Conservation (phyloP, 2,888 invertebrate species). For the Ennomos fuscantarius region DNA sequence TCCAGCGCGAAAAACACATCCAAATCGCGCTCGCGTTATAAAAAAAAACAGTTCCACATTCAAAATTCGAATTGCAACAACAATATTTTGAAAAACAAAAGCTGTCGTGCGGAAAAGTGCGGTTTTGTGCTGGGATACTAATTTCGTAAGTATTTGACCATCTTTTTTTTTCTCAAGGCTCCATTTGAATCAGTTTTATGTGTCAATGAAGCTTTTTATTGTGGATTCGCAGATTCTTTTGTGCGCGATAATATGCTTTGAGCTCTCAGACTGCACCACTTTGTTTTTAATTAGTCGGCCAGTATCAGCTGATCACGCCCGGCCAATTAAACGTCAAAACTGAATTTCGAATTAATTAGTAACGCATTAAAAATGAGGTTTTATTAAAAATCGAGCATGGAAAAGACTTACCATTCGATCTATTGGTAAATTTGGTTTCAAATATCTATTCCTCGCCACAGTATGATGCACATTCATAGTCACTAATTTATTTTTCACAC, state of each 20-base stretch:
- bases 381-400: too few species aligned
- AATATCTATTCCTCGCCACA: slow-evolving; percentile 60
- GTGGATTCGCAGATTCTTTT: slow-evolving; percentile 36
- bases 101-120: slow-evolving; percentile 53
- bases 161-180: slow-evolving; percentile 53
- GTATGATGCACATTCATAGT: slow-evolving; percentile 73
- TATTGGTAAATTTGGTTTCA: slow-evolving; percentile 46
- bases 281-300: slow-evolving; percentile 43
- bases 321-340: slow-evolving; percentile 56
- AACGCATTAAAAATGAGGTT: too few species aligned
- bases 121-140: slow-evolving; percentile 66
- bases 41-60: slow-evolving; percentile 60
- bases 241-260: slow-evolving; percentile 15
- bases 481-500: slow-evolving; percentile 49
- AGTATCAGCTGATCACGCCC: slow-evolving; percentile 67
- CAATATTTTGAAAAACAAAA: slow-evolving; percentile 43
- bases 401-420: slow-evolving; percentile 65
- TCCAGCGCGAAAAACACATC: slow-evolving; percentile 79
- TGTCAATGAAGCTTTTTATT: slow-evolving; percentile 48
- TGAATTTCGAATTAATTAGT: slow-evolving; percentile 17
- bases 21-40: slow-evolving; percentile 72
- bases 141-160: slow-evolving; percentile 70
- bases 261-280: slow-evolving; percentile 11
- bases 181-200: slow-evolving; percentile 64
- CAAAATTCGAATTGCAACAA: slow-evolving; percentile 51